Conservation (phyloP, 2,888 invertebrate species). For the Phymatocera aterrima region DNA sequence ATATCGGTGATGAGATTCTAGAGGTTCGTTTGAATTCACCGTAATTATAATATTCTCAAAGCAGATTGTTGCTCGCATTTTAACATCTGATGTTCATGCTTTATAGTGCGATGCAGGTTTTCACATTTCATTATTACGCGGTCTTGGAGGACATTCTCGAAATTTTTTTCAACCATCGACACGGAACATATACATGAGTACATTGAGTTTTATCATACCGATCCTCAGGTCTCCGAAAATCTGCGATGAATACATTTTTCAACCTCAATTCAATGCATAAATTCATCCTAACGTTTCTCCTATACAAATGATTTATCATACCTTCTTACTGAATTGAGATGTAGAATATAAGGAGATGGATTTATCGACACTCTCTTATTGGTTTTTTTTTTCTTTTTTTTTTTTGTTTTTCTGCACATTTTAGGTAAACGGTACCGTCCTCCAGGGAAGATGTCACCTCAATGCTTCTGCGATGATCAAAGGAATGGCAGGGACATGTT, state of each 20-base stretch:
- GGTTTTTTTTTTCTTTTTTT: not conserved
- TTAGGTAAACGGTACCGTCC: slow-evolving; percentile 95
- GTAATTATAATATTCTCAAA: not conserved
- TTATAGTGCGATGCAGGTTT: too few species aligned
- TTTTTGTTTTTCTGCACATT: slow-evolving; percentile 53
- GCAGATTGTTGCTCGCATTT: not conserved
- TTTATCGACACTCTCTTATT: not conserved
- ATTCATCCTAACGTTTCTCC: too few species aligned
- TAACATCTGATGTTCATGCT: too few species aligned
- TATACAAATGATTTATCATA: too few species aligned
- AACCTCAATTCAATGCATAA: too few species aligned
- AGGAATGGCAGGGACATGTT: slow-evolving; percentile 87
- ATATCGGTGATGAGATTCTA: slow-evolving; percentile 95
- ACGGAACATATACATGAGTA: too few species aligned
- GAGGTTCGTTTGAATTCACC: slow-evolving; percentile 82
- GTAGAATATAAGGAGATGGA: too few species aligned
- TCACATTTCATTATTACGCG: too few species aligned
- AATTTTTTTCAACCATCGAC: not conserved
- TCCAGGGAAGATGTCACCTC: slow-evolving; percentile 96
- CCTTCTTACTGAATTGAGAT: too few species aligned
- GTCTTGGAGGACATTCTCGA: not conserved
- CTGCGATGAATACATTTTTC: too few species aligned
- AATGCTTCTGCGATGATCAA: slow-evolving; percentile 98
- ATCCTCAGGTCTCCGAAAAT: too few species aligned
- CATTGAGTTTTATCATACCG: too few species aligned